Evolutionary conservation across 1,140 invertebrate species (phyloP).

Genomic region (Harpegnathos saltator): DNA sequence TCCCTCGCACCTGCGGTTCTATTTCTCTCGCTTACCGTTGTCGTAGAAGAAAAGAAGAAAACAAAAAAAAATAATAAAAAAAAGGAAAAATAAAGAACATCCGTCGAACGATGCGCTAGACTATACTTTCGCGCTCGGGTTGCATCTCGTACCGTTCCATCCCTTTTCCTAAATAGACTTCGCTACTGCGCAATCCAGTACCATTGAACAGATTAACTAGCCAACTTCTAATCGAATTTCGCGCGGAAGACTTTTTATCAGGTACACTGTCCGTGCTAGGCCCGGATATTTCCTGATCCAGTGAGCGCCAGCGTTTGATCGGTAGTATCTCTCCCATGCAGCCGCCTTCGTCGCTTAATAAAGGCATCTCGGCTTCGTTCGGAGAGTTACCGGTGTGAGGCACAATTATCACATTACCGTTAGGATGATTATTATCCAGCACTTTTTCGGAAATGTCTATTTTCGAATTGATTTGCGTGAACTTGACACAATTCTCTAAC

Average conservation of each 20-base stretch:
- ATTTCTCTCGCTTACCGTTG: conserved; percentile 26
- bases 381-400: conserved; percentile 69
- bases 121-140: conserved; percentile 86
- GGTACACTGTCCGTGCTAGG: conserved; percentile 82
- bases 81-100: conserved; percentile 25
- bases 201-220: conserved; percentile 89
- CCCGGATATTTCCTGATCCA: conserved; percentile 89
- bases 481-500: conserved; percentile 85
- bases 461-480: conserved; percentile 79
- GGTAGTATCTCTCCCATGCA: conserved; percentile 86
- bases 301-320: conserved; percentile 91
- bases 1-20: conserved; percentile 63
- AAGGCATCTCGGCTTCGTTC: conserved; percentile 86
- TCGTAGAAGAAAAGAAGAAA: conserved; percentile 30
- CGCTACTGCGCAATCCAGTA: conserved; percentile 88
- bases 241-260: conserved; percentile 85
- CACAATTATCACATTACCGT: conserved; percentile 85
- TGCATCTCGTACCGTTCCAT: conserved; percentile 84
- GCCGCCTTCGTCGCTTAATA: conserved; percentile 85
- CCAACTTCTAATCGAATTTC: conserved; percentile 89
- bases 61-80: conserved; percentile 10
- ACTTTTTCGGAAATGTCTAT: conserved; percentile 84
- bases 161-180: conserved; percentile 88
- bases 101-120: conserved; percentile 75
- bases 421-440: conserved; percentile 87